Evolutionary conservation across 2,113 vertebrate species (phyloP), one percentile per base, ranked within the genome.

Genomic region (Centropristis striata): DNA sequence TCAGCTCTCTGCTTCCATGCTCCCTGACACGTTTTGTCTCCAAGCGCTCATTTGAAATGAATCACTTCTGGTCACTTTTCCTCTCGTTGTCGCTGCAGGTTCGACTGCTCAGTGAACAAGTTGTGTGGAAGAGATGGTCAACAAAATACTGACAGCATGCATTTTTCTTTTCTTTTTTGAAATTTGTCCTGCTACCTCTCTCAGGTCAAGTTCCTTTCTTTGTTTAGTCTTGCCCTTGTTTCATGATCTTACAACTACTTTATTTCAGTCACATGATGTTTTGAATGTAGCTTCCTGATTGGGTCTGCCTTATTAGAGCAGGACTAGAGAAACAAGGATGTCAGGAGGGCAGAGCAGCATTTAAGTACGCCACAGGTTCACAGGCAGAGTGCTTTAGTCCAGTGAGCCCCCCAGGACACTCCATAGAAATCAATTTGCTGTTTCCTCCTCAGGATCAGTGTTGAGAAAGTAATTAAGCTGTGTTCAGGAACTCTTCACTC

Each of bases 401-500:
- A 80, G 42, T 21, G 61, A 86, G 67, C 77, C 78, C 71, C 68
- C 81, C 65, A 81, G 69, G 78, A 89, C 55, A 54, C 70, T 60
- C 57, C 67, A 61, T 66, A 60, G 50, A 87, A 90, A 89, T 88
- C 82, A 88, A 90, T 90, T 89, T 70, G 61, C 71, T 80, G 75
- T 83, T 91, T 85, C 67, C 61, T 76, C 42, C 73, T 70, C 64
- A 57, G 66, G 76, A 77, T 85, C 83, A 72, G 58, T 79, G 78
- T 82, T 85, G 64, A 71, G 68, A 77, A 86, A 80, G 89, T 89
- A 88, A 94, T 93, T 88, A 86, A 91, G 86, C 70, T 60, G 90
- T 84, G 86, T 83, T 74, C 80, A 85, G 91, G 80, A 88, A 83
- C 80, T 88, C 71, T 78, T 90, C 76, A 78, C 86, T 91, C 90